Base-by-base conservation (phyloP, 2,888 invertebrate genomes). In the Mycalesis mineus region DNA sequence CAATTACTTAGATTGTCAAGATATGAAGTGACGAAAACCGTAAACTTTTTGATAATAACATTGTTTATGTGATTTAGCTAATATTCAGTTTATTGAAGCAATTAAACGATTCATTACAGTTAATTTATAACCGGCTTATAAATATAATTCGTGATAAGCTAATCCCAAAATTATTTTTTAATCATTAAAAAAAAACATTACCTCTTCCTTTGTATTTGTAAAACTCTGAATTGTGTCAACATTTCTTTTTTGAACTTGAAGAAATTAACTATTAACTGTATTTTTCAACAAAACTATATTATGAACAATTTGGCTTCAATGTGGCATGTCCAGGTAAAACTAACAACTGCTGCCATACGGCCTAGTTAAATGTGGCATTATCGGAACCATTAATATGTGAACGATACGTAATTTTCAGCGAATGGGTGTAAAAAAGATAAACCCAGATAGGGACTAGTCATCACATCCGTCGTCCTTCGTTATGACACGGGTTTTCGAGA, bases 401-500 rank as follows among this genome's bases (percentile, higher is more conserved):
- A 31, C 2, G 7, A 17, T 14, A 22, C 8, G 5, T 47, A 29
- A 42, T 53, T 58, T 42, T 42, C 47, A 33, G 28, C 28, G 50
- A 56, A 59, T 55, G 52, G 48, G 41, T 42, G 48, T 52, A 42
- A 40, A 42, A 40, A 48, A 56, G 59, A 55, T 56, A 59, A 56
- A 48, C 37, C 29, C 7, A 31, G 37, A 55, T 51, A 5, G 17
- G 15, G 6, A 48, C n/a, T 28, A 31, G 49, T 57, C 49, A 70
- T 69, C 62, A 68, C 65, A 70, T 72, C 72, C 73, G 72, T 66
- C 60, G 63, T 66, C 65, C 66, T 63, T 67, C 51, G 59, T 48
- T 52, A 56, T 70, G 71, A 75, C 74, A 76, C 74, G 65, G 68
- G 68, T 69, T 70, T 68, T 53, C 3, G 47, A 48, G 69, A 67